Percentiles rank a stretch among this genome's conserved stretches.
Evolutionary conservation across 2,888 invertebrate genomes (phyloP).

Genomic region (Thelaira solivaga): DNA sequence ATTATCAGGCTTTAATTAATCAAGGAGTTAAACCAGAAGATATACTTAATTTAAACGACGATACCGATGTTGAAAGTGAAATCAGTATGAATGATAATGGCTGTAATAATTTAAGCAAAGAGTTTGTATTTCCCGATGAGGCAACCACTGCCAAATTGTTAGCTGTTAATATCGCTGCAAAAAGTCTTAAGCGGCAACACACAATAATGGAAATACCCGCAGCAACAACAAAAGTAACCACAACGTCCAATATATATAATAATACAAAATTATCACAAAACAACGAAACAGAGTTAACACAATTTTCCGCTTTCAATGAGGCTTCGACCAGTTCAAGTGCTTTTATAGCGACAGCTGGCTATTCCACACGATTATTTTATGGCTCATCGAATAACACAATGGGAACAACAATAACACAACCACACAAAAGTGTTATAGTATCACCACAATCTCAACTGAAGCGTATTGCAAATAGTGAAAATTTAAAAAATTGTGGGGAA

Average conservation of each 20-base stretch:
- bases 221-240: slow-evolving; percentile 7
- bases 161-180: slow-evolving; percentile 72
- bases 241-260: slow-evolving; percentile 41
- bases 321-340: slow-evolving; percentile 58
- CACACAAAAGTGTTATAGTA: slow-evolving; percentile 59
- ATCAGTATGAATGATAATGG: slow-evolving; percentile 60
- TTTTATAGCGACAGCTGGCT: slow-evolving; percentile 62
- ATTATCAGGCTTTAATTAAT: slow-evolving; percentile 81
- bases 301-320: slow-evolving; percentile 46
- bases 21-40: slow-evolving; percentile 80
- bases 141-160: slow-evolving; percentile 74
- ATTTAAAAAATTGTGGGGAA: slow-evolving; percentile 12
- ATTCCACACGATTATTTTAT: slow-evolving; percentile 70
- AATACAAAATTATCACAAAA: slow-evolving; percentile 38
- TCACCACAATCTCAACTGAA: slow-evolving; percentile 49
- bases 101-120: slow-evolving; percentile 64
- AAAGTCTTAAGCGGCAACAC: slow-evolving; percentile 73
- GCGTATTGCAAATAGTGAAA: slow-evolving; percentile 38
- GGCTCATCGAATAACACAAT: slow-evolving; percentile 62
- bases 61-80: slow-evolving; percentile 71
- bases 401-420: neutral
- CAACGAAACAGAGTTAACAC: slow-evolving; percentile 56
- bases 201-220: neutral
- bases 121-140: slow-evolving; percentile 74
- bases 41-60: slow-evolving; percentile 71